These are phyloP conservation scores for Gisinianus flammeolus DNA, from an alignment of 2,888 invertebrate genomes.

Conservation along the genomic window DNA sequence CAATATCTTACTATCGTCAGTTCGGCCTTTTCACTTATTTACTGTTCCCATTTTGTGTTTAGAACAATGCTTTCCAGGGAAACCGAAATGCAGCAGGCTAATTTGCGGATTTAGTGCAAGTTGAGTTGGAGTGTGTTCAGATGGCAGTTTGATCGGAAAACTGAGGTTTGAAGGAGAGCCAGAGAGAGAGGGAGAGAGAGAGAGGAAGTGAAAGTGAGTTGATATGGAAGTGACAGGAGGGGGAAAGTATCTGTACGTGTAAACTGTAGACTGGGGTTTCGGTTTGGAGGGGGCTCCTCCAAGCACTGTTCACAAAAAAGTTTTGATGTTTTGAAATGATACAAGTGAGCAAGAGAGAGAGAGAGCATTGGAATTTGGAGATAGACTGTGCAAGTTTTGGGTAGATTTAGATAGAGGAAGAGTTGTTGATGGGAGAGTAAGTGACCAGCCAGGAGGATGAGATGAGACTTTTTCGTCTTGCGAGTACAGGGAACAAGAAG, in stretches of 20 bases:
- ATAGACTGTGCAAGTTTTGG: not conserved
- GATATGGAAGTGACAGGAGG: too few species aligned
- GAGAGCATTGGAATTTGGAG: not conserved
- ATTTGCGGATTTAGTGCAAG: too few species aligned
- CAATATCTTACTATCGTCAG: too few species aligned
- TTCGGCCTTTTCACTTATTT: too few species aligned
- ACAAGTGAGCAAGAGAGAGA: not conserved
- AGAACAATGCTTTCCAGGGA: too few species aligned
- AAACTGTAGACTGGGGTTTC: too few species aligned
- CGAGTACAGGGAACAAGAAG: not conserved
- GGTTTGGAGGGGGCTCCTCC: too few species aligned
- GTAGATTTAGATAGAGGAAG: not conserved
- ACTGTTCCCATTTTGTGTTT: too few species aligned
- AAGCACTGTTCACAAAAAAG: too few species aligned
- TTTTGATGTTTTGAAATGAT: not conserved
- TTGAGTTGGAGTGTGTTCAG: not conserved
- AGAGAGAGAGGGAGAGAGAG: not conserved
- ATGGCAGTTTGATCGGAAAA: not conserved
- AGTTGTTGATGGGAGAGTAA: conserved; percentile 11
- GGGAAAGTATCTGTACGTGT: too few species aligned
- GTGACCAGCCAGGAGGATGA: conserved; percentile 16
- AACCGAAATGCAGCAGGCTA: too few species aligned
- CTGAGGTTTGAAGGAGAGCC: not conserved
- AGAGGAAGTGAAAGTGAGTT: not conserved
- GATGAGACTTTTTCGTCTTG: not conserved